Evolutionary conservation across 2,888 invertebrate genomes (phyloP).

Genomic region (Pyrgus malvae): DNA sequence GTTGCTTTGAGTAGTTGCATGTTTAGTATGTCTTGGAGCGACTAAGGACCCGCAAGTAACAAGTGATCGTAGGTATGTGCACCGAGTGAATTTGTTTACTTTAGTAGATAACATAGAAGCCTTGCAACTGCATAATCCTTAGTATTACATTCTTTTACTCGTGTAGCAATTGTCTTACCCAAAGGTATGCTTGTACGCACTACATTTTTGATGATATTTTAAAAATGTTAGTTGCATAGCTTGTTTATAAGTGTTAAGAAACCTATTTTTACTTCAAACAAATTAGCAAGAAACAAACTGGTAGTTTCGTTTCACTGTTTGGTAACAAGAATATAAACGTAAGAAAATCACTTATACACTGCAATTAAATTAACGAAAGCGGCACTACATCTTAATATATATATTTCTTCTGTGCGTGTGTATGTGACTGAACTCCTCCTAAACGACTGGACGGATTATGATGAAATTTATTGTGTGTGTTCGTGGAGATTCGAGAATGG

Average conservation of each 20-base stretch:
- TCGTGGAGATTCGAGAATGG: no score
- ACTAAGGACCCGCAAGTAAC: slow-evolving; percentile 42
- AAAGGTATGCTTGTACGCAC: slow-evolving; percentile 7
- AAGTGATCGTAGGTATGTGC: slow-evolving; percentile 43
- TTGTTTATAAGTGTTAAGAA: no score
- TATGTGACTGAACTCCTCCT: no score
- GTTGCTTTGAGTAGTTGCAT: slow-evolving; percentile 78
- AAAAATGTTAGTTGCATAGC: background rate
- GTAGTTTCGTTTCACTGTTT: no score
- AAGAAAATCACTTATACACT: no score
- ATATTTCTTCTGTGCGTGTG: no score
- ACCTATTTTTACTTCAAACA: background rate
- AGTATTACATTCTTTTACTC: slow-evolving; percentile 6
- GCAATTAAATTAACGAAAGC: no score
- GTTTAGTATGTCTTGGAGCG: slow-evolving; percentile 52
- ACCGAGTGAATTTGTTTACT: slow-evolving; percentile 58
- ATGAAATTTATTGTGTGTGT: no score
- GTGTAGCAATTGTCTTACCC: slow-evolving; percentile 14
- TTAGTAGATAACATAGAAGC: slow-evolving; percentile 19
- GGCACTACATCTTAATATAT: no score
- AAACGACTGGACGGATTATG: no score
- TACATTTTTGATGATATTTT: background rate
- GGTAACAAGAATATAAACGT: no score
- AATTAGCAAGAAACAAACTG: no score
- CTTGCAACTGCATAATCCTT: slow-evolving; percentile 15